Evolutionary conservation across 2,888 invertebrate species (phyloP), one percentile per base, ranked within the genome.

Genomic region (Drosophila paranaensis): DNA sequence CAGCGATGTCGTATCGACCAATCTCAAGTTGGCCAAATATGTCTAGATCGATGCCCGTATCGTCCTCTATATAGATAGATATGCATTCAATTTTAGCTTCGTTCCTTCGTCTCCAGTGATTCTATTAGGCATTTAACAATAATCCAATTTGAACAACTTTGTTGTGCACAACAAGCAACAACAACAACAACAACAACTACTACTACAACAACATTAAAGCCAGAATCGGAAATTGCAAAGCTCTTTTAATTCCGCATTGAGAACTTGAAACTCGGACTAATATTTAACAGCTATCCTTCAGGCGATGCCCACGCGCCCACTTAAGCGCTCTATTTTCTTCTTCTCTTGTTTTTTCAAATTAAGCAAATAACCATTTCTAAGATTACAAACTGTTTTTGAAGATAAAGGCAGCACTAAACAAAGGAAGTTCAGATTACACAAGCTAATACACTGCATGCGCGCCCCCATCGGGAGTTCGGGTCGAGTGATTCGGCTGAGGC

Each of bases 1-100:
- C 10, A 74, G 74, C 35, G 74, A 74, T 30, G 42, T 60, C 14
- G 72, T n/a, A 10, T 5, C 45, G 9, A 20, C 16, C 25, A 30
- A 30, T 11, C 39, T 30, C 27, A 62, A 55, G 9, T 39, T 37
- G 10, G 8, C 5, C 55, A 71, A 64, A n/a, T 40, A 46, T 30
- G n/a, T n/a, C 20, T 62, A 45, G 30, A 14, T 30, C 33, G 10
- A 25, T 56, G 16, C 6, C 3, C 16, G 13, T 16, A 27, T n/a
- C 14, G n/a, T 27, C 30, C 3, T 11, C 10, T 35, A 25, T n/a
- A 6, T 35, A 3, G 20, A 16, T 42, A 33, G 33, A 14, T 2
- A 16, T 48, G 0, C 11, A 27, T 43, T 14, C 48, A 16, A n/a
- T 33, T 30, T n/a, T 16, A 33, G 8, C 13, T 1, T 20, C 16